Base-by-base conservation (phyloP, 2,888 invertebrate species). In the Abrostola tripartita region DNA sequence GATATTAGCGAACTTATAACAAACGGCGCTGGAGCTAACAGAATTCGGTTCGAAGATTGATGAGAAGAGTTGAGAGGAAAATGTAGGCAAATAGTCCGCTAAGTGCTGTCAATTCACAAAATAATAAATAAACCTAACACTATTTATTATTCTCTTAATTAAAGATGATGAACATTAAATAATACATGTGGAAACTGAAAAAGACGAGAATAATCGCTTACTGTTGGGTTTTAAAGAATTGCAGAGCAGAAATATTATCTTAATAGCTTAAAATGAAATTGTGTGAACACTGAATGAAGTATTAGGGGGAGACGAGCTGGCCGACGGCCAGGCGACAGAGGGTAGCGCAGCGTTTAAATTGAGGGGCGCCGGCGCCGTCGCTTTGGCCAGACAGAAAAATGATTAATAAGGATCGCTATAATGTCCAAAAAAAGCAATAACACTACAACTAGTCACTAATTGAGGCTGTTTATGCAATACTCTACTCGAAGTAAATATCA, bases 331-430 rank as follows among this genome's bases (percentile, higher is more conserved):
- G 85, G 52, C 41, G 66, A 65, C 69, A 47, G 69, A 75, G 82
- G 81, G 81, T 74, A 61, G 68, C 63, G 67, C 72, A 56, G 41
- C 10, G 36, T 71, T 68, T 68, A 49, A 66, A 70, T 74, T 64
- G 71, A 73, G 80, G 82, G 78, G 81, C 85, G 85, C 86, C 82
- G 85, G 85, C 86, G 87, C 85, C 81, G 67, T 37, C 52, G 37
- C 52, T 50, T 38, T 53, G 65, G 69, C 71, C 65, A 74, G 74
- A 69, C 68, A 36, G 68, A 61, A 55, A 65, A 52, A 53, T 79
- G 68, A 66, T 55, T 60, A 52, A 24, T 66, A 58, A 52, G n/a
- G 57, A 64, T 53, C 8, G 41, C 44, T 35, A 10, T 58, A 51
- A 24, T 50, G 56, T 62, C 37, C 24, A 24, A 52, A 69, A 51